Percentiles rank a stretch among this genome's conserved stretches.
phyloP scores from a whole-genome alignment of 35 echinoderm and acorn worm genomes.

The Heliocidaris tuberculata region DNA sequence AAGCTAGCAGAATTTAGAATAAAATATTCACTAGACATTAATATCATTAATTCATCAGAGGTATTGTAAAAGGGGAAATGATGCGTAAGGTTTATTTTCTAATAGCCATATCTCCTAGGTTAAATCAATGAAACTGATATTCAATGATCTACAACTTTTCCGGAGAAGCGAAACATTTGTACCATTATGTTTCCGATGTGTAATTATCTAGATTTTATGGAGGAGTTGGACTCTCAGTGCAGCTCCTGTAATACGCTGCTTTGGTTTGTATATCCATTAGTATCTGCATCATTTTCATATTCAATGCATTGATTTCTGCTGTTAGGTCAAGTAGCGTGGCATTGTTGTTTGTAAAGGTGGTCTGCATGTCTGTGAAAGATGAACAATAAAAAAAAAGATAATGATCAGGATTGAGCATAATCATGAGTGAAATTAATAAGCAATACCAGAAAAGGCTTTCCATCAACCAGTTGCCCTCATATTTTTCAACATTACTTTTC shows the following conservation, averaged over 20 bases:
- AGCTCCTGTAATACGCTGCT: constrained; percentile 62
- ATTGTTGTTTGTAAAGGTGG: constrained; percentile 62
- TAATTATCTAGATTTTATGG: neutral
- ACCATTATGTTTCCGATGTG: neutral
- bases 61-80: neutral
- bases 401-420: neutral
- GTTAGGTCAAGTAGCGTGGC: constrained; percentile 66
- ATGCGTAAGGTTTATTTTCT: too few species aligned
- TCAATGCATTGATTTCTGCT: constrained; percentile 63
- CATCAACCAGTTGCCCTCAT: too few species aligned
- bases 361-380: constrained; percentile 65
- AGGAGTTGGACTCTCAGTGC: constrained; percentile 24
- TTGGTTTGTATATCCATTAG: constrained; percentile 59
- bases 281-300: constrained; percentile 58
- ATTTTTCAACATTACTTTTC: too few species aligned
- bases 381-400: neutral
- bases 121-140: neutral
- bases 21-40: neutral
- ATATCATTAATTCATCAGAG: neutral
- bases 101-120: neutral
- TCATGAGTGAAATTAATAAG: too few species aligned
- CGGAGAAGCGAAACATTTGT: neutral
- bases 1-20: neutral
- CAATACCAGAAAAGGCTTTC: too few species aligned
- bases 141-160: neutral